These are phyloP conservation scores for Eudemis profundana DNA, from an alignment of 2,888 invertebrate species.

Conservation along the genomic window DNA sequence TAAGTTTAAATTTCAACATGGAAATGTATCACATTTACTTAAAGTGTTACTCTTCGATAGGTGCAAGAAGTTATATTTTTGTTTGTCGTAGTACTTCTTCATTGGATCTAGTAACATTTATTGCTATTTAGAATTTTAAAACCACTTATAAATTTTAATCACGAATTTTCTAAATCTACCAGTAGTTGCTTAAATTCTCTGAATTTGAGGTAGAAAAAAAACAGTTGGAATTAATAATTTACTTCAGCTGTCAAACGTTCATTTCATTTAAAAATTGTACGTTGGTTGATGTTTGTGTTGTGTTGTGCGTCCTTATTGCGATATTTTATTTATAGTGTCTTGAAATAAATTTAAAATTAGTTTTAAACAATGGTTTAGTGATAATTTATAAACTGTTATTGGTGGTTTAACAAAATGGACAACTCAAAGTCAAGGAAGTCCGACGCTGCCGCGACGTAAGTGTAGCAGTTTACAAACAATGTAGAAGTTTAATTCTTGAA, in stretches of 20 bases:
- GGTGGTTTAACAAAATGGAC: conserved; percentile 60
- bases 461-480: conserved; percentile 43
- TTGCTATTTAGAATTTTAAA: too few relatives aligned
- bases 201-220: conserved; percentile 10
- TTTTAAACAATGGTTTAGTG: conserved; percentile 20
- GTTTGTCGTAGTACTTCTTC: too few relatives aligned
- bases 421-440: conserved; percentile 65
- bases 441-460: conserved; percentile 71
- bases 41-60: too few relatives aligned
- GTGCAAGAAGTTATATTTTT: too few relatives aligned
- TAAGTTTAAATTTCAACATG: too few relatives aligned
- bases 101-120: too few relatives aligned
- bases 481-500: background rate
- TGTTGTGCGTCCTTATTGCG: conserved; percentile 5
- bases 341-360: background rate
- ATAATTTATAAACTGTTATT: conserved; percentile 18
- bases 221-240: background rate
- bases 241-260: conserved; percentile 28
- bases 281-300: conserved; percentile 38
- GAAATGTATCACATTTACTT: too few relatives aligned
- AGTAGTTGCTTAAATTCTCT: conserved; percentile 2
- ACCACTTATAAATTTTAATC: too few relatives aligned
- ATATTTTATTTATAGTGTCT: conserved; percentile 13
- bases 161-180: too few relatives aligned
- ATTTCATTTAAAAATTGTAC: conserved; percentile 37